phyloP scores from a whole-genome alignment of 2,797 vertebrate genomes.

The Podargus strigoides region DNA sequence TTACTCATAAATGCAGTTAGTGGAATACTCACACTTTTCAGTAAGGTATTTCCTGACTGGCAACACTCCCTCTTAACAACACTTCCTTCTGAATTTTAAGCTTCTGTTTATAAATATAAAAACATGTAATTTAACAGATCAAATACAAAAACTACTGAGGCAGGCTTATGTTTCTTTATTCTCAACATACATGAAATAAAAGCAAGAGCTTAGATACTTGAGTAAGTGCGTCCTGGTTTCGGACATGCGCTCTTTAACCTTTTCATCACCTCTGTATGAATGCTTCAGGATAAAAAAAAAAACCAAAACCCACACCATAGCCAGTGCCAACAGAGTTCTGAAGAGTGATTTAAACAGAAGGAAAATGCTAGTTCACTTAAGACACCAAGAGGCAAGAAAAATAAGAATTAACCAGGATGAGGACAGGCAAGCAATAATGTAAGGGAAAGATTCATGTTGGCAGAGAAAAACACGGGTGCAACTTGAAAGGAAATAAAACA shows the following conservation, averaged over 20 bases:
- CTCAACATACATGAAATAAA: not conserved
- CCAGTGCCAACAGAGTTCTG: not conserved
- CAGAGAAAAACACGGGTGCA: not conserved
- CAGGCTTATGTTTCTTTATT: not conserved
- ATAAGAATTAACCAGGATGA: not conserved
- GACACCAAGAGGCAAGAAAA: not conserved
- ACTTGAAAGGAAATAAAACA: not conserved
- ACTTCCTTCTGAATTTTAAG: not conserved
- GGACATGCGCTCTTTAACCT: not conserved
- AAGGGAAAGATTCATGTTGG: not conserved
- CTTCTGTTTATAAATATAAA: not conserved
- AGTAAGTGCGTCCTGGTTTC: too few species aligned
- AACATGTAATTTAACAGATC: not conserved
- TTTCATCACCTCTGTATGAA: not conserved
- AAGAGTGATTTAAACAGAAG: not conserved
- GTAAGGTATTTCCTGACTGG: not conserved
- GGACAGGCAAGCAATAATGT: not conserved
- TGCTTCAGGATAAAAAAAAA: not conserved
- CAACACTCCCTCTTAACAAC: not conserved
- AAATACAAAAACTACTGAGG: not conserved
- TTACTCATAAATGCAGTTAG: not conserved
- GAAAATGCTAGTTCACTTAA: not conserved
- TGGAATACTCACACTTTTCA: not conserved
- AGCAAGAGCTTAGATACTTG: not conserved
- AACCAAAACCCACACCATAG: not conserved